phyloP scores from a whole-genome alignment of 1,140 invertebrate genomes.

The Vollenhovia emeryi region DNA sequence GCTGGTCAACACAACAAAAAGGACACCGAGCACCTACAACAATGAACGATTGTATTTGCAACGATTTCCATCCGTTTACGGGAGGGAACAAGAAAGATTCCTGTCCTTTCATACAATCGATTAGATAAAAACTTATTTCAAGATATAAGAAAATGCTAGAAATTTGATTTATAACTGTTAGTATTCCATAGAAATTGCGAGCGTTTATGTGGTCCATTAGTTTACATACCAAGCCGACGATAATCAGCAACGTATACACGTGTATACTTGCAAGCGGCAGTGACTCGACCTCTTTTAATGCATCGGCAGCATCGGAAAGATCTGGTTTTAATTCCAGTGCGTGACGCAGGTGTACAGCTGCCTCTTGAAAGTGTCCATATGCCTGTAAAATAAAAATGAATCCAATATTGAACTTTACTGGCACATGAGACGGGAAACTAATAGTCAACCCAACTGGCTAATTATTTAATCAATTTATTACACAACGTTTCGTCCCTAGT shows the following conservation, averaged over 20 bases:
- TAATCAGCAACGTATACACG: constrained; percentile 94
- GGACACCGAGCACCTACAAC: constrained; percentile 90
- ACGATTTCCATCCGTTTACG: background rate
- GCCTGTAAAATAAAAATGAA: constrained; percentile 83
- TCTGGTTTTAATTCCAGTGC: constrained; percentile 93
- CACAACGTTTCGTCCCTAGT: no score
- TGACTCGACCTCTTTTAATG: constrained; percentile 92
- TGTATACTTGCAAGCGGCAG: constrained; percentile 91
- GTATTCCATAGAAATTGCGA: background rate
- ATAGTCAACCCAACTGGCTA: no score
- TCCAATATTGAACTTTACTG: background rate
- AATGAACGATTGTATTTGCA: constrained; percentile 35
- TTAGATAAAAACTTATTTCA: background rate
- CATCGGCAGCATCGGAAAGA: constrained; percentile 91
- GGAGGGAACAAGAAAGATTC: background rate
- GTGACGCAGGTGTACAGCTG: constrained; percentile 92
- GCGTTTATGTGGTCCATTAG: background rate
- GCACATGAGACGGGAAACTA: no score
- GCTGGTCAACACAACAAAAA: constrained; percentile 92
- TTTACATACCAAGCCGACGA: constrained; percentile 91
- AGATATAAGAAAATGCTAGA: background rate
- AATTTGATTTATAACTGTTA: constrained; percentile 10
- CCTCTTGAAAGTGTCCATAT: constrained; percentile 94
- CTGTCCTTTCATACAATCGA: background rate
- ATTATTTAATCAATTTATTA: no score